Percentiles rank a stretch among this genome's conserved stretches.
phyloP scores from a whole-genome alignment of 2,113 vertebrate genomes.

The Vulpes ferrilata region DNA sequence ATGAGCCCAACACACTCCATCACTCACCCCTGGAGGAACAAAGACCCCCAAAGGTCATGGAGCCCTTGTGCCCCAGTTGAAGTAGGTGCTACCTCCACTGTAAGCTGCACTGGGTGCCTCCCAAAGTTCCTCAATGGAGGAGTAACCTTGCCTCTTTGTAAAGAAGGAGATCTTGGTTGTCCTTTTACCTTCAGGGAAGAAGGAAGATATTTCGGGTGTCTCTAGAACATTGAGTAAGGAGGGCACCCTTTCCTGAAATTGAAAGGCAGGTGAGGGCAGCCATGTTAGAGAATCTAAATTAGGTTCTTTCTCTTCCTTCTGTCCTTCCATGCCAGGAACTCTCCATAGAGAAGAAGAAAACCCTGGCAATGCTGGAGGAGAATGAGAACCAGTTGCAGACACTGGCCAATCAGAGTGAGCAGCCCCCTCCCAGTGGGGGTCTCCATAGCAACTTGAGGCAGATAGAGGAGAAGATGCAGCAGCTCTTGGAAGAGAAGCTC shows the following conservation, averaged over 20 bases:
- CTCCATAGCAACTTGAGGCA: slow-evolving; percentile 92
- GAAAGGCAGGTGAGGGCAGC: neutral
- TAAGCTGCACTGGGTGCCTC: neutral
- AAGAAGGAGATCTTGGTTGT: neutral
- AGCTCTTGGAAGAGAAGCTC: slow-evolving; percentile 94
- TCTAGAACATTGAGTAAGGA: neutral
- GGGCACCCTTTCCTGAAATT: neutral
- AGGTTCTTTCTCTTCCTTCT: neutral
- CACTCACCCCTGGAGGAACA: neutral
- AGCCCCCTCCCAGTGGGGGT: slow-evolving; percentile 82
- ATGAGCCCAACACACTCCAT: neutral
- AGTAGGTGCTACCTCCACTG: neutral
- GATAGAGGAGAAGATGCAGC: slow-evolving; percentile 96
- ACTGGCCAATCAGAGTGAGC: slow-evolving; percentile 74
- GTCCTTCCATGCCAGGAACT: slow-evolving; percentile 90
- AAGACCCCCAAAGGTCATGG: neutral
- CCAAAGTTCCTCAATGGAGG: neutral
- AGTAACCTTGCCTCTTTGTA: neutral
- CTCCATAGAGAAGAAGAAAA: slow-evolving; percentile 95
- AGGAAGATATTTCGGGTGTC: neutral
- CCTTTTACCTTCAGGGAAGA: neutral
- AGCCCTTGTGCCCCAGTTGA: neutral
- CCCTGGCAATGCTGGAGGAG: slow-evolving; percentile 92
- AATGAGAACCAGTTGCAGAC: slow-evolving; percentile 86
- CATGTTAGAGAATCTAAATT: neutral